Conservation (phyloP, 2,888 invertebrate genomes). For the Harmothoe impar region DNA sequence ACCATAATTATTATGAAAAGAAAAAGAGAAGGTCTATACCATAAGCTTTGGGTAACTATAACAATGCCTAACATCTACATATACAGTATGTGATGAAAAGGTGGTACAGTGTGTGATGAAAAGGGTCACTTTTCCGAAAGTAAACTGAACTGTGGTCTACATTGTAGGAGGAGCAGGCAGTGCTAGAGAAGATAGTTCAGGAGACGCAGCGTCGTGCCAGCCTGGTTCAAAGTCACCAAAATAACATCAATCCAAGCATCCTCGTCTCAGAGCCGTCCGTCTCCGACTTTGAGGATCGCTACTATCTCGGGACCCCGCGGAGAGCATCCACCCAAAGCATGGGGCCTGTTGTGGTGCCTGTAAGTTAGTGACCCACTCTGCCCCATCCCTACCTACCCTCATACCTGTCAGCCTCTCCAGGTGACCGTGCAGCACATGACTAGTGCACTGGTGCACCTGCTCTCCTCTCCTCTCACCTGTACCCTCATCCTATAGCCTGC, state of each 20-base stretch:
- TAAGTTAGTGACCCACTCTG: slow-evolving; percentile 72
- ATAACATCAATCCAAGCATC: slow-evolving; percentile 51
- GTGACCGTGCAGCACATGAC: not conserved
- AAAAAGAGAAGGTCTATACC: too few species aligned
- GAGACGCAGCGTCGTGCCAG: slow-evolving; percentile 69
- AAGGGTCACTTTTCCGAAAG: too few species aligned
- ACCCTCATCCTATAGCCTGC: not conserved
- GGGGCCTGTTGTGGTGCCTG: slow-evolving; percentile 78
- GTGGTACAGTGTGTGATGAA: too few species aligned
- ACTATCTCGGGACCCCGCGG: slow-evolving; percentile 73
- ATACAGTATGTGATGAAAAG: too few species aligned
- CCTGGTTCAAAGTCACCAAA: slow-evolving; percentile 66
- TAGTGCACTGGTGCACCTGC: not conserved
- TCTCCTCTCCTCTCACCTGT: not conserved
- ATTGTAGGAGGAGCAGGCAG: slow-evolving; percentile 71
- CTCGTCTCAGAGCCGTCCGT: slow-evolving; percentile 71
- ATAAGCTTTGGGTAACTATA: too few species aligned
- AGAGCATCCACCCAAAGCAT: slow-evolving; percentile 82
- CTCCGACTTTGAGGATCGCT: slow-evolving; percentile 65
- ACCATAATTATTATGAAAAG: too few species aligned
- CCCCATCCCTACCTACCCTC: not conserved
- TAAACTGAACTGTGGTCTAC: too few species aligned
- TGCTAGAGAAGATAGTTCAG: slow-evolving; percentile 70
- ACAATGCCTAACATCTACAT: too few species aligned
- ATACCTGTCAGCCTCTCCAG: not conserved